Evolutionary conservation across 2,113 vertebrate species (phyloP), one percentile per base, ranked within the genome.

Genomic region (Myrmecobius fasciatus): DNA sequence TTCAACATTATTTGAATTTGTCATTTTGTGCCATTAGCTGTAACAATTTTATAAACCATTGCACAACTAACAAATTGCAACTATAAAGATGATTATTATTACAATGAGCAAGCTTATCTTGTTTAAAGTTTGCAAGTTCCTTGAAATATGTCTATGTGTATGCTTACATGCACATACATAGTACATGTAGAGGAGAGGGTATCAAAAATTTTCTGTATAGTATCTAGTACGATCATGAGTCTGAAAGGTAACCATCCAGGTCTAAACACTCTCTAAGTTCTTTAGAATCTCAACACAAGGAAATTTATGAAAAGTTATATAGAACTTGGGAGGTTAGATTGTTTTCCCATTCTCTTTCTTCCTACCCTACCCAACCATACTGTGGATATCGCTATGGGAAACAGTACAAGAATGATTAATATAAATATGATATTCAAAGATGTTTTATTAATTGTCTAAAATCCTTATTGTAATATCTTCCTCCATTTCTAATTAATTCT

Each of bases 41-140:
- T 94, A 95, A 94, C 95, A 97, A 97, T 96, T 97, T 97, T 96
- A 97, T 91, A 97, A 97, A 92, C 92, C 96, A 96, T 12, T 97
- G 96, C 95, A 97, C 96, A 97, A 94, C 60, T 36, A 67, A 67
- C 60, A 67, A 95, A 96, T 2, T 95, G 89, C 89, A 90, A 49
- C 89, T 90, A 51, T 90, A 90, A 48, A 51, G 89, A 49, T 90
- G 89, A 90, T 90, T 51, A 90, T 51, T 90, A 90, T 90, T 83
- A 22, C 89, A 90, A 25, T 49, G 89, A 90, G 49, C 0, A 11
- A 90, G 14, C 25, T 90, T 31, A 26, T 28, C 48, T 31, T 48
- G 25, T 48, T 28, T 90, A 90, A 90, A 90, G 49, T 48, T 48
- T 90, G 47, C 47, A 90, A 49, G 89, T 9, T 90, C 48, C 14